Evolutionary conservation across 2,888 invertebrate species (phyloP), one percentile per base, ranked within the genome.

Genomic region (Pardosa pseudoannulata): DNA sequence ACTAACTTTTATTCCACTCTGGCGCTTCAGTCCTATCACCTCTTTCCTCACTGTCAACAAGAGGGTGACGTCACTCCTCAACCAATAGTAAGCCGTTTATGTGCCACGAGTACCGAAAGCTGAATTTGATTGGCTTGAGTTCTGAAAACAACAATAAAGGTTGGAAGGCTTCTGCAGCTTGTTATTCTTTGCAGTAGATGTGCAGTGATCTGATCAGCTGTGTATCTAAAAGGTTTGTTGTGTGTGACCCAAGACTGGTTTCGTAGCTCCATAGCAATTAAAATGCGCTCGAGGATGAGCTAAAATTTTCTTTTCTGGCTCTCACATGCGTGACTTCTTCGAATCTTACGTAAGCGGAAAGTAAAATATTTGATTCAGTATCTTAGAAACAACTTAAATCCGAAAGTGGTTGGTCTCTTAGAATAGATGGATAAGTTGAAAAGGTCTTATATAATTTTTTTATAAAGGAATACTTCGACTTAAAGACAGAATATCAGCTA

Each of bases 1-100:
- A 78, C 83, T 85, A 85, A 85, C 73, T 85, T 83, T 85, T 85
- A 85, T 78, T 78, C 78, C 27, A 29, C 16, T 9, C 36, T 36
- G 29, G 68, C 39, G 64, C 65, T 72, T 56, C 46, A 27, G 71
- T 79, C 62, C 78, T 85, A 82, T 82, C 82, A 64, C 75, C 75
- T 64, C 70, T 27, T 75, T 76, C 41, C 65, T 23, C 62, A 64
- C 31, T 72, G 83, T 78, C 83, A 79, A 86, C 86, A 75, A 36
- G 74, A n/a, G 27, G 56, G 36, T 86, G 86, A 86, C 86, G 86
- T 86, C 86, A 86, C 31, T 3, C 7, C 16, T 2, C 74, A 27
- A 65, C 86, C 86, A 86, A 86, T 86, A 19, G 32, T 62, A 41
- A 29, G 28, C 29, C 28, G 27, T 31, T 28, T 19, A 27, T 23